phyloP scores from a whole-genome alignment of 1,140 invertebrate genomes.

The Pantala flavescens region DNA sequence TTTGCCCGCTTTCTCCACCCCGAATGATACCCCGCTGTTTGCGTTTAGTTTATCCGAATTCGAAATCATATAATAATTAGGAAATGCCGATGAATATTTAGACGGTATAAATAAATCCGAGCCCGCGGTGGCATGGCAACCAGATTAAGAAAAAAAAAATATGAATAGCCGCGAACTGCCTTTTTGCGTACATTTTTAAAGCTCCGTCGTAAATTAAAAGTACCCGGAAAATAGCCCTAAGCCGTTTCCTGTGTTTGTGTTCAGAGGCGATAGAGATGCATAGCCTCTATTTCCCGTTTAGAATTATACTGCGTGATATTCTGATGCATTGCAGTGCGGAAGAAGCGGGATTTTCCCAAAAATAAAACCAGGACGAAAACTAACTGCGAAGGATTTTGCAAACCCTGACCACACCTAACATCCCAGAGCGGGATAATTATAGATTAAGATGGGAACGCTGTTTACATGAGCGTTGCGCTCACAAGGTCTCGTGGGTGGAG shows the following conservation, averaged over 20 bases:
- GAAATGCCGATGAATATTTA: too few species aligned
- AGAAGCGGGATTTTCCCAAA: not conserved
- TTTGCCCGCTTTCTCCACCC: too few species aligned
- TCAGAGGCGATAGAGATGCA: not conserved
- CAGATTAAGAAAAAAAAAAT: too few species aligned
- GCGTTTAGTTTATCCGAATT: too few species aligned
- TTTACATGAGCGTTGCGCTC: not conserved
- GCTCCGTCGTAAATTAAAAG: not conserved
- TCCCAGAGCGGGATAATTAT: not conserved
- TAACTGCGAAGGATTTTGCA: constrained; percentile 1
- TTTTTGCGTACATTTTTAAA: too few species aligned
- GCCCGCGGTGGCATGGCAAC: too few species aligned
- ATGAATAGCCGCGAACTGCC: too few species aligned
- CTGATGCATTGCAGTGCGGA: not conserved
- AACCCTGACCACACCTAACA: constrained; percentile 3
- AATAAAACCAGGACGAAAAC: constrained; percentile 1
- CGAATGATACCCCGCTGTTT: too few species aligned
- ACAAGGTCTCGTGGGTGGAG: not conserved
- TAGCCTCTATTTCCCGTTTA: not conserved
- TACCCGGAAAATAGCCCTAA: not conserved
- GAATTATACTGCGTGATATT: constrained; percentile 10
- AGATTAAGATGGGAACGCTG: not conserved
- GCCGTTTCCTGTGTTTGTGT: constrained; percentile 7
- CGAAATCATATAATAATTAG: too few species aligned
- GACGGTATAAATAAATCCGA: too few species aligned